These are phyloP conservation scores for Xenopus petersii DNA, from an alignment of 2,797 vertebrate species.

Conservation along the genomic window DNA sequence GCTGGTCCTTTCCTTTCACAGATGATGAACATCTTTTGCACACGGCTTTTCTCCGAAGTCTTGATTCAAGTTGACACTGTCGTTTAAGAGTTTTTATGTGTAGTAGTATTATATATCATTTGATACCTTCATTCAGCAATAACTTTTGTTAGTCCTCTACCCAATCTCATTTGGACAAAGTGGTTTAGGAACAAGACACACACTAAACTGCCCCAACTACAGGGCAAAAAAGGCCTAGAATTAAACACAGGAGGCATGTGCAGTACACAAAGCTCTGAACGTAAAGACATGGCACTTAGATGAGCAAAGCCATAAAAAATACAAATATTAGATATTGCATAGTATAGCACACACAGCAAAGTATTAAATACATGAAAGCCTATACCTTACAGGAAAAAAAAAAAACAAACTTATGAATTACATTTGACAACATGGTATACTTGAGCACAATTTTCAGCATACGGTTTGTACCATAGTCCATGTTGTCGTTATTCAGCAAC, in stretches of 20 bases:
- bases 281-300: conserved; percentile 17
- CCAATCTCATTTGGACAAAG: not conserved
- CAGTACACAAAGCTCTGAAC: not conserved
- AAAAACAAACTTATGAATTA: too few relatives aligned
- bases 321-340: not conserved
- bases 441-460: not conserved
- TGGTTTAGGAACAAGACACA: not conserved
- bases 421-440: not conserved
- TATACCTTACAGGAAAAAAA: not conserved
- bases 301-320: not conserved
- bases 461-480: not conserved
- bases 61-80: not conserved
- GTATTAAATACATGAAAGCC: not conserved
- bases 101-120: conserved; percentile 21
- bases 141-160: not conserved
- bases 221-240: conserved; percentile 8
- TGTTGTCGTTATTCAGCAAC: not conserved
- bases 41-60: not conserved
- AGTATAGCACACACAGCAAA: not conserved
- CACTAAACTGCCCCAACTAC: not conserved
- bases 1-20: not conserved
- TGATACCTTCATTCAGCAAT: conserved; percentile 44
- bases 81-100: not conserved
- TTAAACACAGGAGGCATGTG: conserved; percentile 22
- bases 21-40: not conserved